Evolutionary conservation across 2,888 invertebrate genomes (phyloP), one percentile per base, ranked within the genome.

Genomic region (Smittia aterrima): DNA sequence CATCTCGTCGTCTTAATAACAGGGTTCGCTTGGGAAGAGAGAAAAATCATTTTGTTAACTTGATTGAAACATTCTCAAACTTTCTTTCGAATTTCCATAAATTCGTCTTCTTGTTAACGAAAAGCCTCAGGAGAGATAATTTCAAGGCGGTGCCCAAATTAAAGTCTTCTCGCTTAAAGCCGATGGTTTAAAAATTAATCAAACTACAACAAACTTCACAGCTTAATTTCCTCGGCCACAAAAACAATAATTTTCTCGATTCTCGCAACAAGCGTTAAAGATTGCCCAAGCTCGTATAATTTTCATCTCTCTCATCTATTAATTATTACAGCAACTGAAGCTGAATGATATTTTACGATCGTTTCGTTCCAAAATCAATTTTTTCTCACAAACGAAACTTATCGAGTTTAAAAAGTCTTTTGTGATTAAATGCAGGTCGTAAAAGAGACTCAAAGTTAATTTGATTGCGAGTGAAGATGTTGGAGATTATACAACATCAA

Each of bases 151-250:
- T 22, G 18, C n/a, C 58, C n/a, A 58, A 58, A 58, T 58, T 58
- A 22, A 22, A 58, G 20, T n/a, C 58, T 58, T 22, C 16, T 13
- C 58, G 22, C 7, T 58, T 18, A 58, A 18, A 58, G 58, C 47
- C 47, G n/a, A 58, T 18, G 22, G 18, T 58, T 58, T 47, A 11
- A 22, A 18, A 58, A 58, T 58, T 58, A 58, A 58, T 58, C 18
- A 58, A 58, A 58, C 20, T 58, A 58, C 58, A 58, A 58, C 58
- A 58, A 58, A 58, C n/a, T 58, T 58, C 18, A 58, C 58, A 58
- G 20, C 58, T 58, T 27, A 64, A 64, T 64, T 64, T 22, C 11
- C n/a, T 9, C 2, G 20, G 2, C 18, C 22, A 58, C 58, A 16
- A 58, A 27, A 64, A 64, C 16, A 64, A 64, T 64, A 64, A 64